Evolutionary conservation across 2,888 invertebrate species (phyloP).

Genomic region (Lasioglossum malachurum): DNA sequence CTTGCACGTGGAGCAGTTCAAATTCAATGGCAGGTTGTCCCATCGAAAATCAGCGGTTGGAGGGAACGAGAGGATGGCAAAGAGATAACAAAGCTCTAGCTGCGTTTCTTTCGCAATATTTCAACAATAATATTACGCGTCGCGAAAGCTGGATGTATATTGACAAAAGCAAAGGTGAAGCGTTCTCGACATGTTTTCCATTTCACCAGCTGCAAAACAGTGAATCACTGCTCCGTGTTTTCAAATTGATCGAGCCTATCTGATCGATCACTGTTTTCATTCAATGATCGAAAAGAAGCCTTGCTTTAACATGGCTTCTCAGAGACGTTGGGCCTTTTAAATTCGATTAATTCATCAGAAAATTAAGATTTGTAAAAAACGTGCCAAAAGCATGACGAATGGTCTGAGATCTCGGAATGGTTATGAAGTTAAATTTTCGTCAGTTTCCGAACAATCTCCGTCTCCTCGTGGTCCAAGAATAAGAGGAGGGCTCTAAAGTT

Average conservation of each 20-base stretch:
- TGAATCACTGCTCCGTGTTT: constrained; percentile 51
- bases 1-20: not conserved
- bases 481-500: not conserved
- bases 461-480: not conserved
- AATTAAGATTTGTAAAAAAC: not conserved
- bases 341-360: not conserved
- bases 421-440: not conserved
- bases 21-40: constrained; percentile 1
- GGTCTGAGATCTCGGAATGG: too few relatives aligned
- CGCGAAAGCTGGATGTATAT: constrained; percentile 54
- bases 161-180: constrained; percentile 57
- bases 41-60: not conserved
- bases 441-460: not conserved
- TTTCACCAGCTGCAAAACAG: constrained; percentile 46
- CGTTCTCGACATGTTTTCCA: constrained; percentile 54
- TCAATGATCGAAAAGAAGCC: not conserved
- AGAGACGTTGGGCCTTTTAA: not conserved
- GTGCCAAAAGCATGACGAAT: too few relatives aligned
- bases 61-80: not conserved
- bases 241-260: constrained; percentile 22
- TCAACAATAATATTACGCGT: constrained; percentile 49
- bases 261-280: not conserved
- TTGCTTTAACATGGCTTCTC: not conserved
- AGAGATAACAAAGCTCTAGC: constrained; percentile 34
- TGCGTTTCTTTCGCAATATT: constrained; percentile 43